These are phyloP conservation scores for Laticauda colubrina DNA, from an alignment of 2,113 vertebrate species.

Conservation along the genomic window DNA sequence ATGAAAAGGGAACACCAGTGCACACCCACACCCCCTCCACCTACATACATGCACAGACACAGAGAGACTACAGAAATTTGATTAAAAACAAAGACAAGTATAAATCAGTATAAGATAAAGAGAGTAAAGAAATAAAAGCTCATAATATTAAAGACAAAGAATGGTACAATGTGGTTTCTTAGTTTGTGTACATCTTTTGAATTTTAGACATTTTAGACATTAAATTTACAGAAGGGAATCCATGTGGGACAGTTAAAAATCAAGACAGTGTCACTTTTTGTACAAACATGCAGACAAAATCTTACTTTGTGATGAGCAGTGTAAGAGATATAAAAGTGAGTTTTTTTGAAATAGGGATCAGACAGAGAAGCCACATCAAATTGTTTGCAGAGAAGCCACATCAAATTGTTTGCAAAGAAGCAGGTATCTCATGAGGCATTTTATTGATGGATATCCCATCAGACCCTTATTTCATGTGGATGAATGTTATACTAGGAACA, in stretches of 20 bases:
- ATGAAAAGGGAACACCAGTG: neutral
- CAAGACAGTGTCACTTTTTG: neutral
- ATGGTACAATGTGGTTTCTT: neutral
- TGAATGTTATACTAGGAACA: neutral
- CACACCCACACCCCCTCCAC: no score
- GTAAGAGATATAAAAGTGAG: neutral
- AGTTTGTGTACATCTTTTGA: neutral
- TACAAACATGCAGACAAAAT: neutral
- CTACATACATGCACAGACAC: no score
- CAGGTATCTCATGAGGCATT: neutral
- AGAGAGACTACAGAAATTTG: neutral
- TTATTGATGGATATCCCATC: neutral
- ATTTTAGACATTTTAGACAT: neutral
- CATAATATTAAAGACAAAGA: neutral
- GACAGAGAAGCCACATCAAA: neutral
- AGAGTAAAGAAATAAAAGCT: neutral
- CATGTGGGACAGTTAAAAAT: neutral
- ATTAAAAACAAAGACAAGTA: neutral
- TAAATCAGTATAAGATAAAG: neutral
- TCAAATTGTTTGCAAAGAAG: neutral
- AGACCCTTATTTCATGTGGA: neutral
- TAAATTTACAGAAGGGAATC: neutral
- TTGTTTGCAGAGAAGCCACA: neutral
- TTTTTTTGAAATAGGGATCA: neutral
- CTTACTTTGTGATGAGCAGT: neutral